Percentiles rank a stretch among this genome's conserved stretches.
Evolutionary conservation across 2,888 invertebrate genomes (phyloP).

Genomic region (Euzophera pinguis): DNA sequence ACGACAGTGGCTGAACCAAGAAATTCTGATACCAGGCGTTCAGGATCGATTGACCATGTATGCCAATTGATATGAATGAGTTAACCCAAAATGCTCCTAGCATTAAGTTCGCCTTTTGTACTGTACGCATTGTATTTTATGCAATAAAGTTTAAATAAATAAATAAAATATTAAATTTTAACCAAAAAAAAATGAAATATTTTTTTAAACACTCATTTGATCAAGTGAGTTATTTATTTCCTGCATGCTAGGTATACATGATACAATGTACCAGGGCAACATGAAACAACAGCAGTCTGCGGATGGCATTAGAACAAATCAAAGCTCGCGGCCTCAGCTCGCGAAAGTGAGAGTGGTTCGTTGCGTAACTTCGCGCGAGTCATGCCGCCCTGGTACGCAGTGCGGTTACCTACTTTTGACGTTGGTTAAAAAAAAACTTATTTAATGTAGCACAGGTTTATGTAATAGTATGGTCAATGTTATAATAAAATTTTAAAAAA

Average conservation of each 20-base stretch:
- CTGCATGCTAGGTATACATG: background rate
- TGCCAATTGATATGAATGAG: too few species aligned
- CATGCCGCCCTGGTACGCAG: constrained; percentile 58
- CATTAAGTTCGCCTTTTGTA: too few species aligned
- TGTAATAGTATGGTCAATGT: constrained; percentile 8
- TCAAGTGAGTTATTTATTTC: too few species aligned
- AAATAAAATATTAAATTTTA: too few species aligned
- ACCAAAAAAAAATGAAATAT: too few species aligned
- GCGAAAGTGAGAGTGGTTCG: constrained; percentile 73
- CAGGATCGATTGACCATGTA: too few species aligned
- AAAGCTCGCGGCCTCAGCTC: constrained; percentile 14
- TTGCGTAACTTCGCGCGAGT: constrained; percentile 62
- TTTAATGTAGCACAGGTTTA: constrained; percentile 7
- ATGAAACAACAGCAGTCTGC: background rate
- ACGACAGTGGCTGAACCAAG: too few species aligned
- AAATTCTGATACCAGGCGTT: too few species aligned
- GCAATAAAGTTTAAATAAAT: too few species aligned
- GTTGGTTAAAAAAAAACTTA: constrained; percentile 3
- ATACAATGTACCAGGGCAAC: background rate
- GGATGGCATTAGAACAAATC: constrained; percentile 12
- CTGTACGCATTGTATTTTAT: too few species aligned
- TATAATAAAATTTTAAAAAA: background rate
- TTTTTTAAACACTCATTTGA: too few species aligned
- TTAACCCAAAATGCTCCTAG: too few species aligned
- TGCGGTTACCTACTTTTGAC: constrained; percentile 27